Evolutionary conservation across 2,113 vertebrate species (phyloP).

Genomic region (Lepidothrix coronata): DNA sequence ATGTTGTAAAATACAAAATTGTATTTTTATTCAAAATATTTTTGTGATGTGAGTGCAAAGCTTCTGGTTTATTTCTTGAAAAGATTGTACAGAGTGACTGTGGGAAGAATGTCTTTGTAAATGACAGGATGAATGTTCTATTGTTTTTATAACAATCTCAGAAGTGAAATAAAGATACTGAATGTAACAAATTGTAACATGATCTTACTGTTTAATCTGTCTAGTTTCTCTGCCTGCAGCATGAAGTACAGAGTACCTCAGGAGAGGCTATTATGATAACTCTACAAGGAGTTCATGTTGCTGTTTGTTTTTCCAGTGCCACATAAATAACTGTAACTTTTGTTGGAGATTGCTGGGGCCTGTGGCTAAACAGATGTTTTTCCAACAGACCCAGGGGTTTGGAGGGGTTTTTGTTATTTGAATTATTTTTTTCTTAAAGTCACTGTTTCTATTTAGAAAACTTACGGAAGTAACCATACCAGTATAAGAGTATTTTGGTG

Average conservation of each 20-base stretch:
- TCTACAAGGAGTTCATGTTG: background rate
- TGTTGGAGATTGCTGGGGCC: background rate
- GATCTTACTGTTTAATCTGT: background rate
- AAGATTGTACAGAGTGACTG: background rate
- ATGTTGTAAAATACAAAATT: background rate
- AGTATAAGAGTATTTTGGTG: background rate
- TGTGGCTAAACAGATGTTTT: background rate
- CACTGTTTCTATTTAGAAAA: background rate
- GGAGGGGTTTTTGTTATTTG: background rate
- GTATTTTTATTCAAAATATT: constrained; percentile 30
- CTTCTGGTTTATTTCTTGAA: constrained; percentile 11
- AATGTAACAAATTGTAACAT: background rate
- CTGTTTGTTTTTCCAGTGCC: background rate
- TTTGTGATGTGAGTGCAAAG: background rate
- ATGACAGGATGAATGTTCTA: background rate
- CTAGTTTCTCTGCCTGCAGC: background rate
- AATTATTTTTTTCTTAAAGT: background rate
- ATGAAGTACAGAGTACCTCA: background rate
- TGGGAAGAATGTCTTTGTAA: background rate
- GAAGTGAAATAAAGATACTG: constrained; percentile 22
- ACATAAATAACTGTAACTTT: background rate
- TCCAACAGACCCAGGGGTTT: background rate
- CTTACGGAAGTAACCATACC: background rate
- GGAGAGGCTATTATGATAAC: background rate
- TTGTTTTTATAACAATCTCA: background rate